Base-by-base conservation (phyloP, 2,113 vertebrate species). In the Vanacampus margaritifer region DNA sequence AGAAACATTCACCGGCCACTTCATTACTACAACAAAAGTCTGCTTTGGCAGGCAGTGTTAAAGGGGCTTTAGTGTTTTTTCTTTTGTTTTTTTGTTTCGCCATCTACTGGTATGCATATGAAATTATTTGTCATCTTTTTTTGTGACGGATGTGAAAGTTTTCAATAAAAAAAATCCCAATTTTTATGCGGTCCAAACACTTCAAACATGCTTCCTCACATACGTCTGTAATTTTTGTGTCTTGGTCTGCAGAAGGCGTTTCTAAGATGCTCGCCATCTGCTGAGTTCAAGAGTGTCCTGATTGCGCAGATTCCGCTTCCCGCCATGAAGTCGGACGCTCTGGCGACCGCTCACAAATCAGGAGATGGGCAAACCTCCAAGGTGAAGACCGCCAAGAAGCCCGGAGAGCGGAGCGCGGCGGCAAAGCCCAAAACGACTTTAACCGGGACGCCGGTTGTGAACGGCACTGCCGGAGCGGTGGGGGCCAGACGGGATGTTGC, bases 241-340 rank as follows among this genome's bases (percentile, higher is more conserved):
- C 24, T 60, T 63, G 8, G 10, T 23, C 78, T 90, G 86, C 80
- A 86, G 28, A 84, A 71, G 82, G 62, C 74, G 64, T 63, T 82
- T 77, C 64, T 83, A 79, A 91, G 83, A 93, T 90, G 89, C 71
- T 68, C 76, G 70, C 73, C 78, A 50, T 65, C 91, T 67, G 65
- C 75, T 91, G 79, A 82, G 85, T 78, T 68, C 85, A 77, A 87
- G 83, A 82, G 87, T 69, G 70, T 71, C 80, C 80, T 32, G 73
- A 86, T 77, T 69, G 1, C 79, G 82, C 87, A 78, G 80, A 76
- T 61, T 67, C 84, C 36, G 82, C 82, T 69, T 79, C 66, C 91
- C 87, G 94, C 93, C 89, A 99, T 99, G 97, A 98, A 98, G 93
- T 98, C 97, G 19, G 97, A 99, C 90, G 93, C 91, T 76, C 89